Conservation (phyloP, 2,113 vertebrate species). For the Hemibagrus wyckioides region DNA sequence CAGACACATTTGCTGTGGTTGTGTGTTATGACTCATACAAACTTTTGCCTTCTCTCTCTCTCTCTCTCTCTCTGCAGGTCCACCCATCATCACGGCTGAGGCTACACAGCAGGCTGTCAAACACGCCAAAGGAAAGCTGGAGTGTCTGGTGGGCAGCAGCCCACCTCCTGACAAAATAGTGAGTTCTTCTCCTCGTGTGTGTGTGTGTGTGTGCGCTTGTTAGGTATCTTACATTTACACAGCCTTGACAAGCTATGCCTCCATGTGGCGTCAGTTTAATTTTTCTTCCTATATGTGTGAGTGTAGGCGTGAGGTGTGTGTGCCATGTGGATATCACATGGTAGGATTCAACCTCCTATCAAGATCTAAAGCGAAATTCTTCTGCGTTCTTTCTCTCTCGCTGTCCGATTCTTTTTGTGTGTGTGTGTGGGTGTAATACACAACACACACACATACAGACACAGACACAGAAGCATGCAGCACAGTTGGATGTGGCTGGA, state of each 20-base stretch:
- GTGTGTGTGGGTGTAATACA: conserved; percentile 23
- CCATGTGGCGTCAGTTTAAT: neutral
- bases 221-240: conserved; percentile 21
- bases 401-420: conserved; percentile 15
- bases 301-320: conserved; percentile 17
- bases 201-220: conserved; percentile 34
- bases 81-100: conserved; percentile 83
- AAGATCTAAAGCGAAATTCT: conserved; percentile 15
- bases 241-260: conserved; percentile 36
- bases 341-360: conserved; percentile 7
- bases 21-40: neutral
- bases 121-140: conserved; percentile 83
- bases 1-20: neutral
- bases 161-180: conserved; percentile 87
- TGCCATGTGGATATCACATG: conserved; percentile 28
- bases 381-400: neutral
- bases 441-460: conserved; percentile 10
- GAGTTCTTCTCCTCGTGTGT: conserved; percentile 60
- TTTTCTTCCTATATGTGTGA: neutral
- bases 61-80: conserved; percentile 69
- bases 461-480: neutral
- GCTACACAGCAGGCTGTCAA: conserved; percentile 79
- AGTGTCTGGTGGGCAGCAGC: conserved; percentile 83
- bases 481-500: conserved; percentile 19
- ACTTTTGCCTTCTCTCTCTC: conserved; percentile 4